Evolutionary conservation across 2,113 vertebrate genomes (phyloP).

Genomic region (Camelus dromedarius): DNA sequence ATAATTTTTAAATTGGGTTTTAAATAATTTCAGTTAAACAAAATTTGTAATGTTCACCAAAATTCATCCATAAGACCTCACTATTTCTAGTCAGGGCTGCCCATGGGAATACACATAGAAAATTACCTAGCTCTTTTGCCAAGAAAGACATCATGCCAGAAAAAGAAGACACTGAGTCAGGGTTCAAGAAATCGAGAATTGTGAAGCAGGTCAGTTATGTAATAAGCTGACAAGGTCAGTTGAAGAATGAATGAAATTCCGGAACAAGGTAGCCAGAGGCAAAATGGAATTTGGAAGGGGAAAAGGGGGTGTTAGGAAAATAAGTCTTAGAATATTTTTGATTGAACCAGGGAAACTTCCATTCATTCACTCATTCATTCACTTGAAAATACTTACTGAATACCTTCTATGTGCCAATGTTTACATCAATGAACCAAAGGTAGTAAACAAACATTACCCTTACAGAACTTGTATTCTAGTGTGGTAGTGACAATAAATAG

Average conservation of each 20-base stretch:
- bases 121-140: background rate
- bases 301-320: background rate
- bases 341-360: background rate
- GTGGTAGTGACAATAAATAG: background rate
- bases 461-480: background rate
- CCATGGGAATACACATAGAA: background rate
- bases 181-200: background rate
- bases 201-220: background rate
- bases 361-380: background rate
- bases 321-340: background rate
- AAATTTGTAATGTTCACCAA: background rate
- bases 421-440: background rate
- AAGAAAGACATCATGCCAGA: background rate
- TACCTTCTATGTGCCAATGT: background rate
- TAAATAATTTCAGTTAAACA: slow-evolving; percentile 13
- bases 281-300: background rate
- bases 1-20: slow-evolving; percentile 27
- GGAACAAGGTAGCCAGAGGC: background rate
- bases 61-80: background rate
- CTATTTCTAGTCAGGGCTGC: background rate
- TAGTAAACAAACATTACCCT: background rate
- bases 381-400: slow-evolving; percentile 17
- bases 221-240: background rate
- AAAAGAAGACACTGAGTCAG: background rate
- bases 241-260: background rate